These are phyloP conservation scores for Pseudomyrmex dendroicus DNA, from an alignment of 1,140 invertebrate genomes.

Conservation along the genomic window DNA sequence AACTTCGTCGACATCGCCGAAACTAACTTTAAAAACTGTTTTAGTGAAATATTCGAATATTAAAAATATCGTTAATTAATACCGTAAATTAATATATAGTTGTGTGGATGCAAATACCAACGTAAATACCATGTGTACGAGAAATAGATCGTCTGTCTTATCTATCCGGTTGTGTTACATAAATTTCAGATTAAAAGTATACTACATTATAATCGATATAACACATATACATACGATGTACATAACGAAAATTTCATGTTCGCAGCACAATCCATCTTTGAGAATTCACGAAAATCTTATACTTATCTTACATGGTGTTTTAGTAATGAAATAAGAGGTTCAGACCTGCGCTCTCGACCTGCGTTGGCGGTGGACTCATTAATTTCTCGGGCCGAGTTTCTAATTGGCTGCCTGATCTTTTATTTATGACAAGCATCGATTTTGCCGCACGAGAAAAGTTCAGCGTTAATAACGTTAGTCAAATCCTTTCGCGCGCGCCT, in stretches of 20 bases:
- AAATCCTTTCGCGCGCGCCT: slow-evolving; percentile 59
- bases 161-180: neutral
- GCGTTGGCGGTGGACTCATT: slow-evolving; percentile 70
- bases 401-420: slow-evolving; percentile 79
- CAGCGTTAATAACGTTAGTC: slow-evolving; percentile 68
- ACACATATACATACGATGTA: slow-evolving; percentile 36
- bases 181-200: too few species aligned
- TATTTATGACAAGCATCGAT: slow-evolving; percentile 76
- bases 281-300: slow-evolving; percentile 62
- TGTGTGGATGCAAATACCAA: neutral
- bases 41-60: slow-evolving; percentile 68
- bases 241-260: slow-evolving; percentile 15
- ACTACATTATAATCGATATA: too few species aligned
- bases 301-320: slow-evolving; percentile 58
- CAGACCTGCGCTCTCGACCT: slow-evolving; percentile 37
- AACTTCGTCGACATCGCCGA: slow-evolving; percentile 54
- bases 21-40: slow-evolving; percentile 68
- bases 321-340: slow-evolving; percentile 64
- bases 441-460: slow-evolving; percentile 49
- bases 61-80: slow-evolving; percentile 51
- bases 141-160: neutral
- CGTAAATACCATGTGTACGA: too few species aligned
- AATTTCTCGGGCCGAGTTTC: slow-evolving; percentile 75
- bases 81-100: slow-evolving; percentile 12
- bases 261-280: neutral